Conservation (phyloP, 2,888 invertebrate genomes). For the Marronus borbonicus region DNA sequence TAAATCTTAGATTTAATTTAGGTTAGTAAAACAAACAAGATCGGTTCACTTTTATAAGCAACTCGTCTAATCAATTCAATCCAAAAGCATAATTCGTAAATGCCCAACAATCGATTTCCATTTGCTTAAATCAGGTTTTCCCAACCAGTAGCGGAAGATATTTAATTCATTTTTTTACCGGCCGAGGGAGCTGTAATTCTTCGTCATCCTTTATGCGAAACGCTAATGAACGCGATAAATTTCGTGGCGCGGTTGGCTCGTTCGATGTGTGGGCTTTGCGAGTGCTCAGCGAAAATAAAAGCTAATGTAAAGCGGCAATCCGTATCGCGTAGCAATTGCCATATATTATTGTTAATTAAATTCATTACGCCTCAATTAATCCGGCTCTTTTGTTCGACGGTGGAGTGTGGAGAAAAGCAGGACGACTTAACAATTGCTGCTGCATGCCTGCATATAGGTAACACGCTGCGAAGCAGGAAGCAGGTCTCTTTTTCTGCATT, state of each 20-base stretch:
- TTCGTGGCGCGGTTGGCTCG: slow-evolving; percentile 27
- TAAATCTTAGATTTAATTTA: too few species aligned
- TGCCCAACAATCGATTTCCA: background rate
- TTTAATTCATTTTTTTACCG: slow-evolving; percentile 14
- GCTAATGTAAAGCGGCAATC: slow-evolving; percentile 44
- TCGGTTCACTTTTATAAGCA: background rate
- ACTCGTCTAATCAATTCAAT: background rate
- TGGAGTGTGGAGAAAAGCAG: background rate
- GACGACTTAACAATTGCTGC: slow-evolving; percentile 6
- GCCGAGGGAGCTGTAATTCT: slow-evolving; percentile 10
- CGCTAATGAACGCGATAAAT: slow-evolving; percentile 47
- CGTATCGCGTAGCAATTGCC: slow-evolving; percentile 44
- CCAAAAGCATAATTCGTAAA: too few species aligned
- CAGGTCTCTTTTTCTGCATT: too few species aligned
- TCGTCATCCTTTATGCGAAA: slow-evolving; percentile 23
- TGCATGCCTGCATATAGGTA: slow-evolving; percentile 5
- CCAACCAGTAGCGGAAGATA: slow-evolving; percentile 6
- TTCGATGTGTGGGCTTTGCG: slow-evolving; percentile 50
- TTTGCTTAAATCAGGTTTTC: background rate
- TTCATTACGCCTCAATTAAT: slow-evolving; percentile 50
- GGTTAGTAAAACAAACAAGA: too few species aligned
- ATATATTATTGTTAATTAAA: slow-evolving; percentile 49
- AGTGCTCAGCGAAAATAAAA: slow-evolving; percentile 44
- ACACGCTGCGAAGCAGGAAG: too few species aligned
- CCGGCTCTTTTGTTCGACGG: slow-evolving; percentile 35